Percentiles rank a stretch among this genome's conserved stretches.
phyloP scores from a whole-genome alignment of 2,888 invertebrate genomes.

The Atethmia centrago region DNA sequence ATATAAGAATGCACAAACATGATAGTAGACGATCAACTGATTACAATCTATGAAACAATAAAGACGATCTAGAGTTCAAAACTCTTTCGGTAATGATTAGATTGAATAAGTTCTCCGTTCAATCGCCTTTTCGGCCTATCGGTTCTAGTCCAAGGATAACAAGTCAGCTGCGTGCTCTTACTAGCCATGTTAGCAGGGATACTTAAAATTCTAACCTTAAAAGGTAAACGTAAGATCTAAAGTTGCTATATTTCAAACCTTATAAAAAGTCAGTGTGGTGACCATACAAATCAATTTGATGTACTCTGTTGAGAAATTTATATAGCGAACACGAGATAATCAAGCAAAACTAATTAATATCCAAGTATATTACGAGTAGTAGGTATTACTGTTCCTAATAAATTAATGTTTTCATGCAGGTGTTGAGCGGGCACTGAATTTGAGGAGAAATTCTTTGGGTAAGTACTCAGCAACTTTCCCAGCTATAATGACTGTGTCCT shows the following conservation, averaged over 20 bases:
- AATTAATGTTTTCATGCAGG: neutral
- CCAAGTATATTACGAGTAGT: neutral
- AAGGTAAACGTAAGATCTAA: conserved; percentile 30
- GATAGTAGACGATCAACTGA: neutral
- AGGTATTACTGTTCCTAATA: neutral
- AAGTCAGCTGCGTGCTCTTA: conserved; percentile 41
- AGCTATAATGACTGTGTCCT: conserved; percentile 75
- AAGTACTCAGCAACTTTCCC: conserved; percentile 85
- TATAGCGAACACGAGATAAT: conserved; percentile 6
- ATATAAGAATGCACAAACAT: neutral
- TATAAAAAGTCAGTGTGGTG: conserved; percentile 8
- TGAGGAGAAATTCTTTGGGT: conserved; percentile 50
- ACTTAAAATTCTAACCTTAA: conserved; percentile 39
- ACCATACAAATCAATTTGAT: conserved; percentile 43
- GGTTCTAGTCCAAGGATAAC: conserved; percentile 64
- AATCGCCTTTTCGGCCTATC: conserved; percentile 37
- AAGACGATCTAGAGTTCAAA: conserved; percentile 4
- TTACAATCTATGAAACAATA: neutral
- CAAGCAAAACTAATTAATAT: conserved; percentile 18
- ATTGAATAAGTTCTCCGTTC: conserved; percentile 18
- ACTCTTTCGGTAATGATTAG: conserved; percentile 3
- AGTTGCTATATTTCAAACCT: conserved; percentile 12
- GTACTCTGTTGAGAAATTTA: conserved; percentile 13
- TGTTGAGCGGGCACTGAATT: conserved; percentile 17
- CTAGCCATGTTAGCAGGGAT: conserved; percentile 21